These are phyloP conservation scores for Hirudinaria manillensis DNA, from an alignment of 2,888 invertebrate species.

Conservation along the genomic window DNA sequence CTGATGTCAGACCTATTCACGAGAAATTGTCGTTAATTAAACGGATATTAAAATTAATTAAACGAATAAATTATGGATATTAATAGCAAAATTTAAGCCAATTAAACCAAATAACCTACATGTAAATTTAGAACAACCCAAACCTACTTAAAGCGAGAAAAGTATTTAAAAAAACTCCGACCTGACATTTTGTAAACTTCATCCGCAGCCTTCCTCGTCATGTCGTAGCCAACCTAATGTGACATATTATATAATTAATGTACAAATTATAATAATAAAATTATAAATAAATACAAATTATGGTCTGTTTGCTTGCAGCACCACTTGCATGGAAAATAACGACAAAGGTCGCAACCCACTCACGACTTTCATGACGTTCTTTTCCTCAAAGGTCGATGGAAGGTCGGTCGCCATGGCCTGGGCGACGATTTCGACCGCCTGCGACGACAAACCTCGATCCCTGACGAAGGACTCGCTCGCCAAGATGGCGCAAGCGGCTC, in stretches of 20 bases:
- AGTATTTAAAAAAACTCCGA: slow-evolving; percentile 31
- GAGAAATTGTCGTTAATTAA: too few species aligned
- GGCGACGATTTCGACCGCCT: slow-evolving; percentile 89
- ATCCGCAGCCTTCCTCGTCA: slow-evolving; percentile 71
- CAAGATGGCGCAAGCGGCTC: slow-evolving; percentile 86
- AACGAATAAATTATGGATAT: too few species aligned
- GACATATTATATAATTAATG: too few species aligned
- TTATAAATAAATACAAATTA: too few species aligned
- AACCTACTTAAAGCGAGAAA: background rate
- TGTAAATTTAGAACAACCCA: background rate
- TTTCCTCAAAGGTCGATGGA: slow-evolving; percentile 73
- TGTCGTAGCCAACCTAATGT: slow-evolving; percentile 75
- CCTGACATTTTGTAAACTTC: slow-evolving; percentile 57
- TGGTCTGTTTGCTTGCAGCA: too few species aligned
- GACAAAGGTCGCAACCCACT: slow-evolving; percentile 44
- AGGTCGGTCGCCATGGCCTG: slow-evolving; percentile 95
- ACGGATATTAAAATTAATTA: background rate
- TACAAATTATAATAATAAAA: too few species aligned
- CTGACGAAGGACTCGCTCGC: slow-evolving; percentile 83
- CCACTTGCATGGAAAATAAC: too few species aligned
- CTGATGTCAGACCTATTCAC: slow-evolving; percentile 62
- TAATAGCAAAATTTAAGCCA: background rate
- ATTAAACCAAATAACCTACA: background rate
- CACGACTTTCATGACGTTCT: slow-evolving; percentile 69
- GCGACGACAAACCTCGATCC: slow-evolving; percentile 67